Evolutionary conservation across 2,888 invertebrate species (phyloP).

Genomic region (Lasioglossum figueresi): DNA sequence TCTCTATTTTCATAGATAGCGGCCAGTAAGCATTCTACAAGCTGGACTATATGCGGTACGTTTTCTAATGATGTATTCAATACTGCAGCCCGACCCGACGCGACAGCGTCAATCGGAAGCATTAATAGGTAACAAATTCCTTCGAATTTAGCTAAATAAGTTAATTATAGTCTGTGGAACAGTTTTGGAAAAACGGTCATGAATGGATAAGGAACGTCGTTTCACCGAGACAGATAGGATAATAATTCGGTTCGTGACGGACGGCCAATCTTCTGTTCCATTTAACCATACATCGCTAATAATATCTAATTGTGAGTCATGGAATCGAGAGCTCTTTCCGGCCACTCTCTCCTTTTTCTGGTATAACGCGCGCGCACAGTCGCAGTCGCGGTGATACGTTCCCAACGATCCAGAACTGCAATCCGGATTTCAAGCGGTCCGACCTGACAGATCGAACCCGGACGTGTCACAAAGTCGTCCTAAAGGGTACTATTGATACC

Average conservation of each 20-base stretch:
- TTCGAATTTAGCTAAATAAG: background rate
- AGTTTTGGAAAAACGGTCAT: slow-evolving; percentile 18
- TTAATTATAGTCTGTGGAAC: slow-evolving; percentile 8
- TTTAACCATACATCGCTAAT: slow-evolving; percentile 58
- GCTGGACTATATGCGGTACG: background rate
- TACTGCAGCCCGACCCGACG: background rate
- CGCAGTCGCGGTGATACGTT: background rate
- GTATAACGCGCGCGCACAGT: background rate
- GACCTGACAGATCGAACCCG: slow-evolving; percentile 46
- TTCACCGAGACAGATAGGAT: slow-evolving; percentile 24
- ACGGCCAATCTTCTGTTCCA: slow-evolving; percentile 53
- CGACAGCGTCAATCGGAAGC: background rate
- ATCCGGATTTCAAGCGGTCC: slow-evolving; percentile 49
- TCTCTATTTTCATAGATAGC: background rate
- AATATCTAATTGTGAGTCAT: slow-evolving; percentile 48
- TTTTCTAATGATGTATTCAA: background rate
- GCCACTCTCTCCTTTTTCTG: slow-evolving; percentile 3
- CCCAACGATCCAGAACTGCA: slow-evolving; percentile 12
- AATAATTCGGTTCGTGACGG: slow-evolving; percentile 45
- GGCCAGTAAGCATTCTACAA: background rate
- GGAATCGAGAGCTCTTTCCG: slow-evolving; percentile 41
- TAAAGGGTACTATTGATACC: slow-evolving; percentile 57
- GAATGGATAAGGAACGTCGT: slow-evolving; percentile 29
- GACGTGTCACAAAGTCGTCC: slow-evolving; percentile 55
- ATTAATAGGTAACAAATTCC: background rate